These are phyloP conservation scores for Girardia tigrina DNA, from an alignment of 2,888 invertebrate genomes.

Conservation along the genomic window DNA sequence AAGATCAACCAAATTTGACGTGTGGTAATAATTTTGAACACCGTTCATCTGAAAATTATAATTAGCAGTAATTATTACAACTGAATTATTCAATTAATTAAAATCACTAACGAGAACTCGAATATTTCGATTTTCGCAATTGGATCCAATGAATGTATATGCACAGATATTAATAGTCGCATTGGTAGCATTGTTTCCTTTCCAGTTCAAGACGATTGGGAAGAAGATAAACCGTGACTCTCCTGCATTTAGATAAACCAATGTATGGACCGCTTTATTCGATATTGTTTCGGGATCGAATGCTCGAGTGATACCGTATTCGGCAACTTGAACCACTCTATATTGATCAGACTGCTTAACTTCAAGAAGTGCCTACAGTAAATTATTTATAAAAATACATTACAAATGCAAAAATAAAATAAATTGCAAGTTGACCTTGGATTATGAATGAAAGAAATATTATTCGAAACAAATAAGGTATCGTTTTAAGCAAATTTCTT, in stretches of 20 bases:
- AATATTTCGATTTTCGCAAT: constrained; percentile 44
- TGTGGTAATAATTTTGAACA: constrained; percentile 75
- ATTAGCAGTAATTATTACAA: not conserved
- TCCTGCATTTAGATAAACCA: constrained; percentile 46
- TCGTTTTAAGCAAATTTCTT: too few relatives aligned
- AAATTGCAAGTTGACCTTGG: not conserved
- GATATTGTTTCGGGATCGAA: constrained; percentile 33
- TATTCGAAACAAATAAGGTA: too few relatives aligned
- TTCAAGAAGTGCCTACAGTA: constrained; percentile 28
- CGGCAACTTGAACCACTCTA: constrained; percentile 28
- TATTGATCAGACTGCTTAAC: constrained; percentile 31
- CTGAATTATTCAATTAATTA: not conserved
- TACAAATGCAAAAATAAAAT: not conserved
- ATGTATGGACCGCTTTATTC: constrained; percentile 35
- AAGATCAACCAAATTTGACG: constrained; percentile 74
- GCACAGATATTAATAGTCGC: constrained; percentile 62
- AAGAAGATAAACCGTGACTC: constrained; percentile 62
- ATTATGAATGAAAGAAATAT: too few relatives aligned
- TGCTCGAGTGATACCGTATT: constrained; percentile 30
- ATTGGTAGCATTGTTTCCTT: constrained; percentile 58
- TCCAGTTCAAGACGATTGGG: constrained; percentile 66
- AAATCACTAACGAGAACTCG: constrained; percentile 57
- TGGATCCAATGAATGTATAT: constrained; percentile 54
- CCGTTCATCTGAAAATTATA: constrained; percentile 58
- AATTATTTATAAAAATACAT: not conserved